phyloP scores from a whole-genome alignment of 1,140 invertebrate species.

The Procambarus virginalis region DNA sequence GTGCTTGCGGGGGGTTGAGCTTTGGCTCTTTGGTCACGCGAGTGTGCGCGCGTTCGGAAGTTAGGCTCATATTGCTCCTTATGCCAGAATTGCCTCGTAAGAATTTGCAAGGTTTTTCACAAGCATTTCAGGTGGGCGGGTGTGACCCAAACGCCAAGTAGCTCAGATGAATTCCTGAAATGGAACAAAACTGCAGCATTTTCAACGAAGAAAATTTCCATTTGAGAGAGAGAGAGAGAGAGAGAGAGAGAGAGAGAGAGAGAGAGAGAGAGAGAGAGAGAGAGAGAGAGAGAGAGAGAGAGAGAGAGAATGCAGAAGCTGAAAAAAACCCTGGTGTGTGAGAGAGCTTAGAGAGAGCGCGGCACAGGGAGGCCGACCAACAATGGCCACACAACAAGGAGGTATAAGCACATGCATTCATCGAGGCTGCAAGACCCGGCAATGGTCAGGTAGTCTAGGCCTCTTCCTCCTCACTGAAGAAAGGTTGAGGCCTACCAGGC shows the following conservation, averaged over 20 bases:
- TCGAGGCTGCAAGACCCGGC: constrained; percentile 38
- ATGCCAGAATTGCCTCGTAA: too few relatives aligned
- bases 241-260: not conserved
- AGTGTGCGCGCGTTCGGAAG: too few relatives aligned
- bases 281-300: not conserved
- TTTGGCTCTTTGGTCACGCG: too few relatives aligned
- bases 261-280: not conserved
- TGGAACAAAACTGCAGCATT: too few relatives aligned
- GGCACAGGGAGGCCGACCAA: not conserved
- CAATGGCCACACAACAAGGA: constrained; percentile 15
- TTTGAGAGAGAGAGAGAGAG: not conserved
- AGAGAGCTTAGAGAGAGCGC: not conserved
- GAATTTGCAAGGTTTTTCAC: too few relatives aligned
- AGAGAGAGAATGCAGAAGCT: not conserved
- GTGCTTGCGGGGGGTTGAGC: too few relatives aligned
- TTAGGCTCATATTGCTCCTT: too few relatives aligned
- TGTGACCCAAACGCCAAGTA: too few relatives aligned
- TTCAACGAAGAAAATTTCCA: too few relatives aligned
- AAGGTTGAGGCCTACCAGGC: not conserved
- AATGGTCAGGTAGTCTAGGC: constrained; percentile 33
- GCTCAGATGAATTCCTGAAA: too few relatives aligned
- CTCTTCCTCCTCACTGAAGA: not conserved
- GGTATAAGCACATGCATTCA: constrained; percentile 48
- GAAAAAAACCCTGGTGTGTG: constrained; percentile 11
- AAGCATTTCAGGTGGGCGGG: too few relatives aligned